Percentiles rank a stretch among this genome's conserved stretches.
phyloP scores from a whole-genome alignment of 2,888 invertebrate species.

The Mimachlamys varia region DNA sequence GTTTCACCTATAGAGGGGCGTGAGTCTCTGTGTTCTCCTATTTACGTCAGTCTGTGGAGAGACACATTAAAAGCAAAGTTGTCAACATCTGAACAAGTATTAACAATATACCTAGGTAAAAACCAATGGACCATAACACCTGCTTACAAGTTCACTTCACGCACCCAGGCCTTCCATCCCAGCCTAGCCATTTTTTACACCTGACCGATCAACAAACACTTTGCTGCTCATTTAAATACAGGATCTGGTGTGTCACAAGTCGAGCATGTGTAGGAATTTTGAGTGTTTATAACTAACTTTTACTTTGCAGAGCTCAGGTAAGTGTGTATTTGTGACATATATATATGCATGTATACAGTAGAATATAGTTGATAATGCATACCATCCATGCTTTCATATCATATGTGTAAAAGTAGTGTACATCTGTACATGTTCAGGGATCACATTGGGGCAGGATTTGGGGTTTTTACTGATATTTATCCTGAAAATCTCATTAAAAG shows the following conservation, averaged over 20 bases:
- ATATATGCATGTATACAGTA: too few relatives aligned
- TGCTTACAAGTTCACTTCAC: neutral
- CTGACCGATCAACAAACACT: neutral
- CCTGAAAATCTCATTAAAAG: too few relatives aligned
- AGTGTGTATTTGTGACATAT: neutral
- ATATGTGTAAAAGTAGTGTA: too few relatives aligned
- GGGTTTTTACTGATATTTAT: too few relatives aligned
- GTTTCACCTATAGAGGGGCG: neutral
- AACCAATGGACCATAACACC: constrained; percentile 19
- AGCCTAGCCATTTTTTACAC: neutral
- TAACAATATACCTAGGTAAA: neutral
- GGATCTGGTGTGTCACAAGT: neutral
- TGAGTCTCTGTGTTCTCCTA: neutral
- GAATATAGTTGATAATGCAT: too few relatives aligned
- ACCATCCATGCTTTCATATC: too few relatives aligned
- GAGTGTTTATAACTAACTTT: neutral
- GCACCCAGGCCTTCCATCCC: neutral
- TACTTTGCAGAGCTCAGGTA: neutral
- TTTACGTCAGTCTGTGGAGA: too few relatives aligned
- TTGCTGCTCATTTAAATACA: neutral
- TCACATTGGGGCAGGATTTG: too few relatives aligned
- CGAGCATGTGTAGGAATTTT: neutral
- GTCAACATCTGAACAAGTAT: neutral
- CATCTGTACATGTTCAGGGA: too few relatives aligned
- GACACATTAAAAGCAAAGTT: neutral